Evolutionary conservation across 2,113 vertebrate genomes (phyloP), one percentile per base, ranked within the genome.

Genomic region (Seriola rivoliana): DNA sequence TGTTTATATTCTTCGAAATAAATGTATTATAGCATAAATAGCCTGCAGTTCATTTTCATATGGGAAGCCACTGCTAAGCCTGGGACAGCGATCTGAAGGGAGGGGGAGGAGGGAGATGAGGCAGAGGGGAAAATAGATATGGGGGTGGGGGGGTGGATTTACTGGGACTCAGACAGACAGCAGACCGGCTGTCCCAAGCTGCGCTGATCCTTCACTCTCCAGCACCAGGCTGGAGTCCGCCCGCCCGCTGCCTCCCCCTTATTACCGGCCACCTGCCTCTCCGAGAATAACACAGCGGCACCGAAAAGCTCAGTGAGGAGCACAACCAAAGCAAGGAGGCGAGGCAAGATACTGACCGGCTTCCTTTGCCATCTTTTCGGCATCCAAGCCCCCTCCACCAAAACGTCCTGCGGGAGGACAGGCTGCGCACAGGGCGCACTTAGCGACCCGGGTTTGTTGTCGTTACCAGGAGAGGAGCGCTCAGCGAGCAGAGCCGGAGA

Each of bases 161-260:
- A 87, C 77, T 88, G 77, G 62, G 84, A 89, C 81, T 85, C 86
- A 88, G 88, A 91, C 90, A 91, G 89, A 91, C 91, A 87, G 89
- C 91, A 91, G 88, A 91, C 76, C 86, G 91, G 90, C 92, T 92
- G 92, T 90, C 89, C 91, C 90, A 68, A 84, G 91, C 93, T 88
- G 89, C 78, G 74, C 90, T 92, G 90, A 93, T 92, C 90, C 89
- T 83, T 89, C 88, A 85, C 89, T 87, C 88, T 90, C 83, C 32
- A 36, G 89, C 83, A 84, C 66, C 71, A 25, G 25, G 77, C 84
- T 73, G 78, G 12, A 80, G 86, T 73, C 82, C 74, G 66, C 32
- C 82, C 74, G 66, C 32, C 82, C 73, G 75, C 78, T 52, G 59
- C 77, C 75, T 81, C 63, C 38, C 16, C 65, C 63, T 29, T 13